Conservation (phyloP, 2,113 vertebrate genomes). For the Oryzias javanicus region DNA sequence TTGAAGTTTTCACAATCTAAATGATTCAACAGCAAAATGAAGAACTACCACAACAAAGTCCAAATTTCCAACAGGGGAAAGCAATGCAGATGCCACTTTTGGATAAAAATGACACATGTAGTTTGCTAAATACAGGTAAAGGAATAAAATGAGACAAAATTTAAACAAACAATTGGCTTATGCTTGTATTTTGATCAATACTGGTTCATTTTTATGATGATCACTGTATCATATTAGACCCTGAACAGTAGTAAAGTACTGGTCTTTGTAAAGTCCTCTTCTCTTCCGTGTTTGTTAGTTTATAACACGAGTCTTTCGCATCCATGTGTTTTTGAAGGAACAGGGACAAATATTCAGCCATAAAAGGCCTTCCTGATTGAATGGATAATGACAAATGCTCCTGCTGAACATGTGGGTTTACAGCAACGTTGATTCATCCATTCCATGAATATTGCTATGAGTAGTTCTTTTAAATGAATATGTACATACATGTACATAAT, state of each 20-base stretch:
- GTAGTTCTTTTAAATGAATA: constrained; percentile 69
- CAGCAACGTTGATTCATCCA: constrained; percentile 69
- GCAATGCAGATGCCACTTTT: constrained; percentile 71
- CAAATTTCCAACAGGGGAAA: constrained; percentile 73
- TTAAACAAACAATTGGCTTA: constrained; percentile 58
- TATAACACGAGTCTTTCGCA: constrained; percentile 71
- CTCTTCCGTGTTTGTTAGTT: constrained; percentile 64
- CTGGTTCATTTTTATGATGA: constrained; percentile 43
- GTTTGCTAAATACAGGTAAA: constrained; percentile 66
- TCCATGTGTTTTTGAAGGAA: constrained; percentile 58
- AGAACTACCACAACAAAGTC: constrained; percentile 83
- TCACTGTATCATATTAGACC: constrained; percentile 32
- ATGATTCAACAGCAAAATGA: constrained; percentile 85
- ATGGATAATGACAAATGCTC: constrained; percentile 61
- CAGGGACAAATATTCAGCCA: constrained; percentile 60
- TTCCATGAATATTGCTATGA: constrained; percentile 79
- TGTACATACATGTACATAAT: constrained; percentile 79
- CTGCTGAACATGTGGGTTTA: constrained; percentile 55
- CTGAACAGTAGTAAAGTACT: constrained; percentile 53
- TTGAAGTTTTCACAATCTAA: constrained; percentile 82
- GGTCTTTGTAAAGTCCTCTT: constrained; percentile 59
- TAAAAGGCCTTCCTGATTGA: constrained; percentile 72
- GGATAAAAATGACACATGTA: constrained; percentile 70
- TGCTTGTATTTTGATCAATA: constrained; percentile 44
- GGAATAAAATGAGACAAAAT: constrained; percentile 65